Evolutionary conservation across 2,888 invertebrate species (phyloP).

Genomic region (Exocentrus adspersus): DNA sequence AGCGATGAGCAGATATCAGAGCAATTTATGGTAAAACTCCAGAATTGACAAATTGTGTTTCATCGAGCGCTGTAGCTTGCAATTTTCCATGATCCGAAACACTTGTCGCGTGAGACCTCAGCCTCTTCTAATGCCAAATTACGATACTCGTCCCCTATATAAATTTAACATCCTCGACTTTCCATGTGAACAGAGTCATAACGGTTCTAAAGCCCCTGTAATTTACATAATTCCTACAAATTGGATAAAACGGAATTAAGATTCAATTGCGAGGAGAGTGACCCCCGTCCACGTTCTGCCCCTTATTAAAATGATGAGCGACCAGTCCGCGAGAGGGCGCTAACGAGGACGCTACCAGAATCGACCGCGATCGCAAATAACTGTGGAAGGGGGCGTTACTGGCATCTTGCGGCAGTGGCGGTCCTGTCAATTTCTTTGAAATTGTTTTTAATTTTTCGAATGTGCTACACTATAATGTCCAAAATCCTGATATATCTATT

Average conservation of each 20-base stretch:
- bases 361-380: slow-evolving; percentile 37
- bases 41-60: too few relatives aligned
- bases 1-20: too few relatives aligned
- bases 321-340: slow-evolving; percentile 41
- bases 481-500: too few relatives aligned
- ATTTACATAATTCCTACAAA: slow-evolving; percentile 41
- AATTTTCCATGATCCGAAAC: slow-evolving; percentile 13
- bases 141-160: slow-evolving; percentile 39
- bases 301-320: slow-evolving; percentile 41
- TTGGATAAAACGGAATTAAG: slow-evolving; percentile 38
- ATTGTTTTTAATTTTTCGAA: too few relatives aligned
- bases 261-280: slow-evolving; percentile 42
- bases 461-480: too few relatives aligned
- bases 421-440: too few relatives aligned
- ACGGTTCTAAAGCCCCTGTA: slow-evolving; percentile 35
- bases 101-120: slow-evolving; percentile 34
- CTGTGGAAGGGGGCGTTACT: slow-evolving; percentile 23
- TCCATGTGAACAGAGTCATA: slow-evolving; percentile 37
- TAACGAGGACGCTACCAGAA: slow-evolving; percentile 47
- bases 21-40: too few relatives aligned
- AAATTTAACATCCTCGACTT: slow-evolving; percentile 35
- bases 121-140: slow-evolving; percentile 31
- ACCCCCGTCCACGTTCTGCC: slow-evolving; percentile 44
- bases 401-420: background rate
- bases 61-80: background rate